phyloP scores from a whole-genome alignment of 2,797 vertebrate species.

The Hafferia zeledoni region DNA sequence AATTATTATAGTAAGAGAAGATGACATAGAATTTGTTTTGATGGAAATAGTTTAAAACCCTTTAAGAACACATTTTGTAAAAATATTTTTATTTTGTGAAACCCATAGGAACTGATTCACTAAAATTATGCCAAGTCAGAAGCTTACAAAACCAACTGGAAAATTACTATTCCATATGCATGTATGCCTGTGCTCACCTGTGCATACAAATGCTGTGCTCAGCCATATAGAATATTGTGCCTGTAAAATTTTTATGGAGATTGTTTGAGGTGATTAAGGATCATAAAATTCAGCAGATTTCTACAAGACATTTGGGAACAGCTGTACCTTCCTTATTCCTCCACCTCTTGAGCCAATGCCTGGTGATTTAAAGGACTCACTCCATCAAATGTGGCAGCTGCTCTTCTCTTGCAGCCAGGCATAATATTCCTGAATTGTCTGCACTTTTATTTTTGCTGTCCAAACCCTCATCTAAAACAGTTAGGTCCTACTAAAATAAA shows the following conservation, averaged over 20 bases:
- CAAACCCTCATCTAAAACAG: slow-evolving; percentile 25
- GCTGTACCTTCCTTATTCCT: neutral
- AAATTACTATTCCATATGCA: neutral
- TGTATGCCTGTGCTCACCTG: neutral
- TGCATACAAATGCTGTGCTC: neutral
- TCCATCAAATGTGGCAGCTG: neutral
- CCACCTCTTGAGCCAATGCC: slow-evolving; percentile 8
- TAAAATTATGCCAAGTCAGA: neutral
- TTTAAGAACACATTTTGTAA: neutral
- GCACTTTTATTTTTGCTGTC: slow-evolving; percentile 31
- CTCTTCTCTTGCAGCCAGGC: neutral
- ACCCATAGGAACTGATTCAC: neutral
- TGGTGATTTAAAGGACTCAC: neutral
- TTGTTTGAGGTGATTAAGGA: neutral
- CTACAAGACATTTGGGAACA: neutral
- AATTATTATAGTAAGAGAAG: neutral
- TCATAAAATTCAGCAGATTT: neutral
- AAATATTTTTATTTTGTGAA: neutral
- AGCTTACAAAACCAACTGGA: neutral
- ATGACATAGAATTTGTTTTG: neutral
- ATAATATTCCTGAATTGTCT: neutral
- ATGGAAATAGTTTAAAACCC: neutral
- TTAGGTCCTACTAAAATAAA: slow-evolving; percentile 53
- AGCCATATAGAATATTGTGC: neutral
- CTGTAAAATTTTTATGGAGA: neutral